Percentiles rank a stretch among this genome's conserved stretches.
Evolutionary conservation across 1,140 invertebrate genomes (phyloP).

Genomic region (Glossosoma conforme): DNA sequence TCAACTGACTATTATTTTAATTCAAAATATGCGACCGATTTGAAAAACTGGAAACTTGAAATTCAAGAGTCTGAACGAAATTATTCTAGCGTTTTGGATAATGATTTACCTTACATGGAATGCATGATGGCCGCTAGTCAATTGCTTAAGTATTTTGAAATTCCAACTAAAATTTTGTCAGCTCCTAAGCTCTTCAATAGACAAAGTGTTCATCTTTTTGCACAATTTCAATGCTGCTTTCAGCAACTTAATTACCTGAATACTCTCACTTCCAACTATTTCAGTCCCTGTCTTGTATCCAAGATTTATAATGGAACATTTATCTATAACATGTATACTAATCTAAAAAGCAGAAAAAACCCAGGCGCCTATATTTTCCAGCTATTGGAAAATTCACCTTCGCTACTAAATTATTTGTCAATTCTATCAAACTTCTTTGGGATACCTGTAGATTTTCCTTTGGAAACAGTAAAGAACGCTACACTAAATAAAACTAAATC

Average conservation of each 20-base stretch:
- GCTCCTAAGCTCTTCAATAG: constrained; percentile 58
- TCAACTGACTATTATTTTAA: constrained; percentile 45
- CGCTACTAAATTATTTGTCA: constrained; percentile 45
- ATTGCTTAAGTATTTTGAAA: constrained; percentile 59
- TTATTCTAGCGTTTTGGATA: constrained; percentile 37
- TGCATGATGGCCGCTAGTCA: constrained; percentile 55
- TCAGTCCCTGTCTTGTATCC: constrained; percentile 48
- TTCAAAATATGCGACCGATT: constrained; percentile 40
- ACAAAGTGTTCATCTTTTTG: constrained; percentile 60
- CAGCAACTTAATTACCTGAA: constrained; percentile 60
- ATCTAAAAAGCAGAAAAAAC: constrained; percentile 51
- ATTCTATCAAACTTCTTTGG: constrained; percentile 34
- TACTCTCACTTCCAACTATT: constrained; percentile 55
- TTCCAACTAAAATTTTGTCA: constrained; percentile 53
- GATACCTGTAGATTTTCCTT: too few relatives aligned
- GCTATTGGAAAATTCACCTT: constrained; percentile 47
- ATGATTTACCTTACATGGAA: constrained; percentile 51
- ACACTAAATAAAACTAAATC: neutral
- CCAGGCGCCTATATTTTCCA: constrained; percentile 49
- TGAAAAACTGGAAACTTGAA: constrained; percentile 36
- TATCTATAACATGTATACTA: constrained; percentile 63
- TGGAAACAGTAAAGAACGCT: neutral
- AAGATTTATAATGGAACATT: constrained; percentile 67
- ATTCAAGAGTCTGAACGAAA: constrained; percentile 31
- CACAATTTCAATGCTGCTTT: constrained; percentile 67